These are phyloP conservation scores for Asarcornis scutulata DNA, from an alignment of 2,113 vertebrate species.

Conservation along the genomic window DNA sequence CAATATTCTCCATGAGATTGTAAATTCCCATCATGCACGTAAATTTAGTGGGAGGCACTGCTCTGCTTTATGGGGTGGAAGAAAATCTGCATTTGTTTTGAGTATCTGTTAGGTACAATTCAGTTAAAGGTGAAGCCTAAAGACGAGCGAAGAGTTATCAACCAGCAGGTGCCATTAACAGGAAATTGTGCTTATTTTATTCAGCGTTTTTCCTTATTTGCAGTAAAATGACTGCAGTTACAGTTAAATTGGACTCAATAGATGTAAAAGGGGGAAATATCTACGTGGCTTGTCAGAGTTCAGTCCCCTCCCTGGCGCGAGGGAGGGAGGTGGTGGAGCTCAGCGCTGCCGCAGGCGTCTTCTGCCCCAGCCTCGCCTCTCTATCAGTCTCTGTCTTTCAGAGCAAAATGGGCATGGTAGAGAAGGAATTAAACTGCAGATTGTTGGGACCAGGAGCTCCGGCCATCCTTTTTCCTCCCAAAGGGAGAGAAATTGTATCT, in stretches of 20 bases:
- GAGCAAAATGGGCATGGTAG: background rate
- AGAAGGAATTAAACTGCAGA: background rate
- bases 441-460: background rate
- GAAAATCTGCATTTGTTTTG: background rate
- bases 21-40: slow-evolving; percentile 16
- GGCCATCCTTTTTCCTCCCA: rapidly evolving
- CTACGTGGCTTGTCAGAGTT: background rate
- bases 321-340: background rate
- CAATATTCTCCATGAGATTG: slow-evolving; percentile 13
- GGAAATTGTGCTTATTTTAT: slow-evolving; percentile 64
- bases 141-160: slow-evolving; percentile 4
- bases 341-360: rapidly evolving
- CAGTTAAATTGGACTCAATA: slow-evolving; percentile 53
- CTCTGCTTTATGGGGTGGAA: background rate
- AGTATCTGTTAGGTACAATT: slow-evolving; percentile 3
- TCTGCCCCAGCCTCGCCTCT: background rate
- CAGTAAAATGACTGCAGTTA: slow-evolving; percentile 71
- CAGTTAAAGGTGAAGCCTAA: slow-evolving; percentile 27
- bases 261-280: slow-evolving; percentile 9
- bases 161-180: slow-evolving; percentile 32
- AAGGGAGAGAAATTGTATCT: background rate
- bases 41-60: slow-evolving; percentile 56
- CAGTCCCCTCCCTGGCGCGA: background rate
- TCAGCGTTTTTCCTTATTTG: slow-evolving; percentile 65
- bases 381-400: background rate